A percentile compares a stretch with the other conserved stretches of the same genome.
These are phyloP conservation scores for Lasiurus borealis DNA, from an alignment of 2,113 vertebrate species.

Conservation along the genomic window DNA sequence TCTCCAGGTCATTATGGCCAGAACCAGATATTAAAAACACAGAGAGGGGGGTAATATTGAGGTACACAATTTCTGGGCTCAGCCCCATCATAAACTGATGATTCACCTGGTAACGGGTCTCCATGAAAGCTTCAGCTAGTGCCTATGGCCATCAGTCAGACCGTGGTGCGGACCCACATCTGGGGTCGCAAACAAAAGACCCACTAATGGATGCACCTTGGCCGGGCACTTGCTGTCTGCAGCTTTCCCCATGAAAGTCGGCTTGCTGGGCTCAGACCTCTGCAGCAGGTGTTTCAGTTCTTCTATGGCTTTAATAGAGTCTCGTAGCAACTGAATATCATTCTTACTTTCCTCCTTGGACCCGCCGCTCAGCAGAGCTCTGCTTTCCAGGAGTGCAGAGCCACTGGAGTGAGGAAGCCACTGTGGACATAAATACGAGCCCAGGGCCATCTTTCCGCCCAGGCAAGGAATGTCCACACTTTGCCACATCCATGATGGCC, in stretches of 20 bases:
- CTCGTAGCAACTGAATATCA: slow-evolving; percentile 89
- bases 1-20: too few species aligned
- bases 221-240: slow-evolving; percentile 91
- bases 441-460: slow-evolving; percentile 92
- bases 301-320: slow-evolving; percentile 89
- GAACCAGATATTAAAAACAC: too few species aligned
- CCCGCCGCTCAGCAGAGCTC: slow-evolving; percentile 92
- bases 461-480: slow-evolving; percentile 88
- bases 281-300: slow-evolving; percentile 91
- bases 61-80: slow-evolving; percentile 89
- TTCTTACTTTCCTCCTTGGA: slow-evolving; percentile 92
- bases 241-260: slow-evolving; percentile 91
- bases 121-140: slow-evolving; percentile 89
- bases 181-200: slow-evolving; percentile 92
- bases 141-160: slow-evolving; percentile 89
- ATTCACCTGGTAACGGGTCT: slow-evolving; percentile 94
- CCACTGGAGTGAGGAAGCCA: slow-evolving; percentile 91
- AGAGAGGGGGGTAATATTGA: too few species aligned
- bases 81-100: slow-evolving; percentile 91
- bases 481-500: slow-evolving; percentile 86
- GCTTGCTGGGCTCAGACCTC: slow-evolving; percentile 87
- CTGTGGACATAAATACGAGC: slow-evolving; percentile 93
- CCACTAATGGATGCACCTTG: slow-evolving; percentile 92
- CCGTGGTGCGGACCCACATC: slow-evolving; percentile 89
- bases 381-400: slow-evolving; percentile 90